Evolutionary conservation across 2,113 vertebrate genomes (phyloP), one percentile per base, ranked within the genome.

Genomic region (Sturnus vulgaris): DNA sequence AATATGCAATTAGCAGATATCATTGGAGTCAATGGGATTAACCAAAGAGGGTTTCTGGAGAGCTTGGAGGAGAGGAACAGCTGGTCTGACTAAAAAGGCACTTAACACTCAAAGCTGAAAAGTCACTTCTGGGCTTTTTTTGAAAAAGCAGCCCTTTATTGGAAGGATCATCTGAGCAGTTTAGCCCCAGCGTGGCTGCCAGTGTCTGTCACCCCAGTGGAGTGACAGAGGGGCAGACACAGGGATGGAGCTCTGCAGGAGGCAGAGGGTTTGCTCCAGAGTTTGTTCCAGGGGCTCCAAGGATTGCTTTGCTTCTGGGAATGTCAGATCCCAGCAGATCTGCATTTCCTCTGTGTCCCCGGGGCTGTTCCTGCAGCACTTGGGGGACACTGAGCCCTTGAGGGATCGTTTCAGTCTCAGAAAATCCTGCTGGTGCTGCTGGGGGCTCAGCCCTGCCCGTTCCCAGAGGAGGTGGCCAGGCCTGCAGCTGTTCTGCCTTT

Each of bases 1-100:
- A 90, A 73, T 16, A 9, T 80, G 85, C 56, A 88, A 92, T 96
- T 89, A 95, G 94, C 88, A 95, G 95, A 44, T 92, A 82, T 59
- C 50, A 11, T 0, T 82, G 57, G 86, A 92, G 82, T 92, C 88
- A 11, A 71, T 81, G 90, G 91, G 86, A 91, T 96, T 95, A 95
- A 92, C 64, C 60, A 47, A 30, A 85, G 86, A 92, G 86, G 59
- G 91, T 70, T 95, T 96, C 81, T 37, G 4, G 92, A 76, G 95
- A 93, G 89, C 82, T 63, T 13, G 56, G 81, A 86, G 83, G 68
- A 90, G 83, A 76, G 87, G 80, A 95, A 90, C 92, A 93, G 95
- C 95, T 96, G 94, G 5, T 63, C 64, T 56, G 13, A 28, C 75
- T 80, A 44, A 93, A 87, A 85, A 90, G 35, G 73, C 86, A 82